Evolutionary conservation across 1,140 invertebrate species (phyloP), one percentile per base, ranked within the genome.

Genomic region (Drosophila baimaii): DNA sequence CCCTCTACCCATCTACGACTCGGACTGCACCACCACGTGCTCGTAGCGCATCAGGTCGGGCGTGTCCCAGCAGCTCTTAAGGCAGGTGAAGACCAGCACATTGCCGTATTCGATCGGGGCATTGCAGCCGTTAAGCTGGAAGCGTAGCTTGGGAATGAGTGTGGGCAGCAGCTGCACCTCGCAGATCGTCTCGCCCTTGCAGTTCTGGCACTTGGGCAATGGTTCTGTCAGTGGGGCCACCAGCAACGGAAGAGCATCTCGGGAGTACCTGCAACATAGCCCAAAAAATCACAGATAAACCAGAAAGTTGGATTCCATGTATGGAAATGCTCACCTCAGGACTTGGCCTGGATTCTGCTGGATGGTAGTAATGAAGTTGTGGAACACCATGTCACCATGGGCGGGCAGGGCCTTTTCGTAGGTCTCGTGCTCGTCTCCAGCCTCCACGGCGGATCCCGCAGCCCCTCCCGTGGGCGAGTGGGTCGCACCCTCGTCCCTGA

Each of bases 91-190:
- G 19, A 98, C 92, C 31, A 97, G 91, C 9, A 97, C 95, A 29
- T 96, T 97, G 9, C 97, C 96, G 92, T 96, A 97, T 92, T 98
- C 97, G 31, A 97, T 93, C 12, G 94, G 92, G 3, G 92, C 81
- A 21, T 81, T 81, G 62, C 94, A 94, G 52, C 62, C 75, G 25
- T 85, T 92, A 5, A 92, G 93, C 19, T 92, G 88, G 17, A 96
- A 90, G 62, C 92, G 93, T 10, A 98, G 92, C 59, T 95, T 95
- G 33, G 95, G 94, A 56, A 97, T 95, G 7, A 97, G 93, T 12
- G 95, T 95, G 3, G 97, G 96, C 43, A 97, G 92, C 46, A 98
- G 91, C 93, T 98, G 97, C 5, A 97, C 90, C 92, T 98, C 97
- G 90, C 96, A 97, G 4, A 94, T 93, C 73, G 95, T 93, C 52